Evolutionary conservation across 2,888 invertebrate genomes (phyloP), one percentile per base, ranked within the genome.

Genomic region (Sphinx pinastri): DNA sequence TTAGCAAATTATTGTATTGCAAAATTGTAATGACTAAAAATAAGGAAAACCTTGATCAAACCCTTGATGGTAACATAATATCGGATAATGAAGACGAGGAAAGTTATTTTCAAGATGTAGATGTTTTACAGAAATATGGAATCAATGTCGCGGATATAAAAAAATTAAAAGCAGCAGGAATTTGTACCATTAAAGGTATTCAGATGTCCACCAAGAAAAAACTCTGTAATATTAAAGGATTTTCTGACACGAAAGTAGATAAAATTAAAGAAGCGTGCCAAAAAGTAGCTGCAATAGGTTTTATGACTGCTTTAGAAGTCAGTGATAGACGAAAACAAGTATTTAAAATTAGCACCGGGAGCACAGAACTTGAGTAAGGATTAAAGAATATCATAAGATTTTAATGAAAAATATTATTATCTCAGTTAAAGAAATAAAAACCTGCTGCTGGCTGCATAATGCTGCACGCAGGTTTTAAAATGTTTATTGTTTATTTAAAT

Each of bases 141-240:
- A 94, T 95, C 70, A 96, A 96, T 87, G 95, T 95, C 63, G 96
- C 96, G 5, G 97, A 97, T 83, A 96, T 97, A 47, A 97, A 97
- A 89, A 96, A 96, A 86, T 86, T 97, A 76, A 97, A 97, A 88
- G 93, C 95, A 14, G 95, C 95, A 66, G 97, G 97, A 75, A 97
- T 97, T 79, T 97, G 97, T 81, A 97, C 97, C 0, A 95, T 97
- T 67, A 97, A 97, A 92, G 97, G 97, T 0, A 94, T 97, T 70
- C 96, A 97, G 84, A 97, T 97, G 97, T 95, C 95, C 2, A 97
- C 97, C 13, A 95, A 95, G 81, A 97, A 96, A 83, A 96, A 95
- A 81, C 84, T 97, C 69, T 95, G 95, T 78, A 95, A 94, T 76
- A 96, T 97, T 69, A 97, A 97, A 91, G 97, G 97, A 7, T 96